Conservation (phyloP, 2,888 invertebrate species). For the Phalera bucephala region DNA sequence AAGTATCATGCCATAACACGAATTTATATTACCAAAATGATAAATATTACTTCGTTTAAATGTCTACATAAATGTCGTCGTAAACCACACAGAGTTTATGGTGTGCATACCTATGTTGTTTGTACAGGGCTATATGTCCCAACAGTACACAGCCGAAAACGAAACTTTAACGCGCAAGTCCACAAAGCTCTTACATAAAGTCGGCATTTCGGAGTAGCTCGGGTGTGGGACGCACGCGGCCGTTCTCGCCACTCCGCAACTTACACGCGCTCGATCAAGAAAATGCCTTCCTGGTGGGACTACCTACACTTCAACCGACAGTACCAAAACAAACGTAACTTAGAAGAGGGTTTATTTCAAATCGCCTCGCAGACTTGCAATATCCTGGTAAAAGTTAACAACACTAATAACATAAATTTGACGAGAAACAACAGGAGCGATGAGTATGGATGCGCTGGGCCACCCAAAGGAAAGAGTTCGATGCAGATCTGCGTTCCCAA, state of each 20-base stretch:
- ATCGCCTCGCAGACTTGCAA: conserved; percentile 91
- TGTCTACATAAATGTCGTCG: conserved; percentile 1
- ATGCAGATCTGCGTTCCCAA: conserved; percentile 84
- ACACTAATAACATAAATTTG: conserved; percentile 88
- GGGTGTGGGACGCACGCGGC: conserved; percentile 33
- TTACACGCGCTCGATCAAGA: conserved; percentile 43
- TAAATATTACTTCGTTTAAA: neutral
- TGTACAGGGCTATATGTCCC: too few species aligned
- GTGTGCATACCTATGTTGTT: too few species aligned
- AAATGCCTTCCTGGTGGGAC: conserved; percentile 86
- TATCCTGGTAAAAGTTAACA: conserved; percentile 89
- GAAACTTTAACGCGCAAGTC: conserved; percentile 73
- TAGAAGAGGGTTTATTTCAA: conserved; percentile 90
- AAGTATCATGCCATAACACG: too few species aligned
- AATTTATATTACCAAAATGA: neutral
- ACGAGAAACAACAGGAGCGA: conserved; percentile 86
- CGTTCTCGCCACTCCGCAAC: conserved; percentile 22
- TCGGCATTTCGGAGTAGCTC: conserved; percentile 37
- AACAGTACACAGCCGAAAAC: conserved; percentile 43
- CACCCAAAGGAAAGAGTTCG: conserved; percentile 65
- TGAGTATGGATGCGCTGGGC: conserved; percentile 80
- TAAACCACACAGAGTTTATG: conserved; percentile 18
- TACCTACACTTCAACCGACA: conserved; percentile 78
- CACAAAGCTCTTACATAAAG: conserved; percentile 35
- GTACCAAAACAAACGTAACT: conserved; percentile 83